These are phyloP conservation scores for Phymastichus coffea DNA, from an alignment of 1,140 invertebrate species.

Conservation along the genomic window DNA sequence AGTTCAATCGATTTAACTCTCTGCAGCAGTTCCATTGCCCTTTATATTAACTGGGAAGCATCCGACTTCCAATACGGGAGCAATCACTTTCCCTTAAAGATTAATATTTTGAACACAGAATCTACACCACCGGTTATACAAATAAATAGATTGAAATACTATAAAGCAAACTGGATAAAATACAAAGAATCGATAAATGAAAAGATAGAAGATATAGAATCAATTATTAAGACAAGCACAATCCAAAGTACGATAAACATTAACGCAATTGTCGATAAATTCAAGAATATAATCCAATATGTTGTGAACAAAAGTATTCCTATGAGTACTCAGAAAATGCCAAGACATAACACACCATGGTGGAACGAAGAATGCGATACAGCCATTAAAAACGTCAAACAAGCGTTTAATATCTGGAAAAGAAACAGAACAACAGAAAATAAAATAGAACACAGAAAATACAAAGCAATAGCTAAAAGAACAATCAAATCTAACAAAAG, in stretches of 20 bases:
- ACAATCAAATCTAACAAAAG: slow-evolving; percentile 23
- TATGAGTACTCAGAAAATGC: slow-evolving; percentile 27
- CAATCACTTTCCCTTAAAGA: slow-evolving; percentile 40
- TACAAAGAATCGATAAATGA: slow-evolving; percentile 16
- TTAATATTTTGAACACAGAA: too few species aligned
- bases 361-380: too few species aligned
- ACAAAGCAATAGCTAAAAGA: too few species aligned
- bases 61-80: slow-evolving; percentile 35
- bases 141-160: too few species aligned
- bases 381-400: slow-evolving; percentile 36
- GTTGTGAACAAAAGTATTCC: slow-evolving; percentile 36
- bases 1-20: too few species aligned
- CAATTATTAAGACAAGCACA: not conserved
- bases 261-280: slow-evolving; percentile 30
- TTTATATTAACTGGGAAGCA: slow-evolving; percentile 37
- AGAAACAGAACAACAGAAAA: too few species aligned
- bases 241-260: slow-evolving; percentile 1
- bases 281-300: slow-evolving; percentile 32
- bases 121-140: too few species aligned
- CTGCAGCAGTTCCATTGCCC: slow-evolving; percentile 30
- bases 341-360: slow-evolving; percentile 35
- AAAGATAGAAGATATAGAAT: slow-evolving; percentile 25
- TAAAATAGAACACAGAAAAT: slow-evolving; percentile 35
- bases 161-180: slow-evolving; percentile 35
- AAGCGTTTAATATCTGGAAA: slow-evolving; percentile 36